Percentiles rank a stretch among this genome's conserved stretches.
Evolutionary conservation across 2,888 invertebrate species (phyloP).

Genomic region (Heliconius hortense): DNA sequence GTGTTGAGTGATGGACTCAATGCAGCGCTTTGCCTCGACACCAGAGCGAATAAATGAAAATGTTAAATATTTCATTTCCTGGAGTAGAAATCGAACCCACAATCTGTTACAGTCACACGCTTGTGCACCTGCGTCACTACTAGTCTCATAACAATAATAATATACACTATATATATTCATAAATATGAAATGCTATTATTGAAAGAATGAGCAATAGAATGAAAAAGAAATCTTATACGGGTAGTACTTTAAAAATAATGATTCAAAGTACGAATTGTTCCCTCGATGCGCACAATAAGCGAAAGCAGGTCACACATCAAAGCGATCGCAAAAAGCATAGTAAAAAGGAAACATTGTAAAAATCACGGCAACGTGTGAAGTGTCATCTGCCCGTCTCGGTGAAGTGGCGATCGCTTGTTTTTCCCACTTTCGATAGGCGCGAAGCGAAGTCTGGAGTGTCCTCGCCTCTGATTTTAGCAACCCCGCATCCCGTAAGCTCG

Average conservation of each 20-base stretch:
- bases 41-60: too few species aligned
- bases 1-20: too few species aligned
- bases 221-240: constrained; percentile 15
- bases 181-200: background rate
- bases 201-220: constrained; percentile 12
- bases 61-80: too few species aligned
- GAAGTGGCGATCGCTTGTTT: constrained; percentile 81
- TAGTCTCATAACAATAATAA: background rate
- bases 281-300: constrained; percentile 49
- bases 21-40: too few species aligned
- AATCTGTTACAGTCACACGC: too few species aligned
- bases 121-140: too few species aligned
- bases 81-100: too few species aligned
- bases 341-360: constrained; percentile 77
- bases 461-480: constrained; percentile 67
- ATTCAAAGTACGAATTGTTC: constrained; percentile 44
- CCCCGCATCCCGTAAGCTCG: constrained; percentile 44
- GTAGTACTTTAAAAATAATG: constrained; percentile 35
- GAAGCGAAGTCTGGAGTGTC: constrained; percentile 65
- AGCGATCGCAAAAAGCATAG: constrained; percentile 74
- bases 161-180: background rate
- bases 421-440: constrained; percentile 77
- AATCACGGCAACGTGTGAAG: constrained; percentile 81
- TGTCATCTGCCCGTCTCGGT: constrained; percentile 74
- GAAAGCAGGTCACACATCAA: constrained; percentile 62